Percentiles rank a stretch among this genome's conserved stretches.
phyloP scores from a whole-genome alignment of 2,888 invertebrate genomes.

The Gnatocerus cornutus region DNA sequence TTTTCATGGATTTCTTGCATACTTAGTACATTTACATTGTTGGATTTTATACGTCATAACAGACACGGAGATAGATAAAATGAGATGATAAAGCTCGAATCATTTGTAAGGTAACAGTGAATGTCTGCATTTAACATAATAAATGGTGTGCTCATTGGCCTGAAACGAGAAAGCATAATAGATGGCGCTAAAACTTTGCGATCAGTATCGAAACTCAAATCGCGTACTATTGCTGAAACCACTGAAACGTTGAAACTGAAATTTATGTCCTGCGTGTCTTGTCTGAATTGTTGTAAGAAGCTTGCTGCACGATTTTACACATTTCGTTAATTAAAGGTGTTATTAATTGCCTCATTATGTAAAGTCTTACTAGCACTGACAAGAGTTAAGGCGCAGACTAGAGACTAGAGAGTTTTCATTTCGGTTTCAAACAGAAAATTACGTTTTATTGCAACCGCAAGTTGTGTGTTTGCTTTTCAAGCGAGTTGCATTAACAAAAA shows the following conservation, averaged over 20 bases:
- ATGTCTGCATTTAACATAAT: slow-evolving; percentile 58
- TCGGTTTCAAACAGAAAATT: too few relatives aligned
- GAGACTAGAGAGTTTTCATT: too few relatives aligned
- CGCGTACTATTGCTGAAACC: slow-evolving; percentile 4
- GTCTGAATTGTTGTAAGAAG: not conserved
- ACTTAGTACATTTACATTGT: slow-evolving; percentile 27
- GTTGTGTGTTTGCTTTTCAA: too few relatives aligned
- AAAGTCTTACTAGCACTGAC: not conserved
- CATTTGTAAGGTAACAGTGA: slow-evolving; percentile 56
- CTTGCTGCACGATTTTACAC: not conserved
- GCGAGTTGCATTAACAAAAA: too few relatives aligned
- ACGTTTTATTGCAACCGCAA: too few relatives aligned
- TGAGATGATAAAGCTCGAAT: slow-evolving; percentile 41
- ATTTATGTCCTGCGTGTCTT: not conserved
- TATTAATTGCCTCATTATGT: not conserved
- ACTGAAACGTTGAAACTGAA: not conserved
- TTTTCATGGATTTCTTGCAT: not conserved
- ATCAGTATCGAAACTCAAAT: slow-evolving; percentile 21
- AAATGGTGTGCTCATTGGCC: slow-evolving; percentile 55
- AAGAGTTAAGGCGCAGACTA: not conserved
- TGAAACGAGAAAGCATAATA: slow-evolving; percentile 58
- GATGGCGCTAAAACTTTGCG: slow-evolving; percentile 50
- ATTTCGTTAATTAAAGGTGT: not conserved
- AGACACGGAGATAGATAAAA: slow-evolving; percentile 29
- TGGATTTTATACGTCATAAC: slow-evolving; percentile 23